Evolutionary conservation across 1,140 invertebrate species (phyloP), one percentile per base, ranked within the genome.

Genomic region (Dendrolimus punctatus): DNA sequence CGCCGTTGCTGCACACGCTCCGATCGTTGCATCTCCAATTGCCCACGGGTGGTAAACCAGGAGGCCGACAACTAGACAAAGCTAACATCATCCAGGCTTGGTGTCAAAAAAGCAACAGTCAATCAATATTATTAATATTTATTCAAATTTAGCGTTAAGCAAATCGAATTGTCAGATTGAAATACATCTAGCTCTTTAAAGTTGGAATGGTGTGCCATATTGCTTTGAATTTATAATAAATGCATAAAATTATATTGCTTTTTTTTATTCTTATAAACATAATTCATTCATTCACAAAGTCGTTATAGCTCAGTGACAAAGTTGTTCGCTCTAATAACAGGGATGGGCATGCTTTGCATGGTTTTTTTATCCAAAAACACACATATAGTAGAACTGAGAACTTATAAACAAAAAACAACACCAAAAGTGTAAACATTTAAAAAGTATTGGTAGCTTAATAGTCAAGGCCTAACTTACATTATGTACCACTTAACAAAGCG

Each of bases 71-170:
- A 23, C 55, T 8, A 23, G 23, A 46, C 42, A 23, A 45, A 51
- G 55, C 60, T 44, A 52, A 49, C 45, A 59, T 50, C 59, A 66
- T 8, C 54, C 40, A 45, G 51, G 62, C 62, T 52, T 64, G 61
- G 45, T 54, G 64, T 64, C 59, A 51, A 66, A 62, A 71, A 57
- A 56, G 78, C 81, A 85, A 81, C 80, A 83, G 73, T 83, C 76
- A 81, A 67, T 55, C 51, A 47, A 54, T 62, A 59, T 65, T 62
- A 62, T 63, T 66, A 67, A 23, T 23, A 23, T 23, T 23, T 23
- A 23, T 23, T 23, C 59, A 53, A 53, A 41, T 51, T 48, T 62
- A 72, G 57, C 10, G 39, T 40, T 73, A 63, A 62, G 58, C 49
- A 53, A 62, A 57, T 64, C 49, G 51, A 48, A 55, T 58, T 57